Percentiles rank a stretch among this genome's conserved stretches.
These are phyloP conservation scores for Apostichopus japonicus DNA, from an alignment of 35 echinoderm and acorn worm species.

Conservation along the genomic window DNA sequence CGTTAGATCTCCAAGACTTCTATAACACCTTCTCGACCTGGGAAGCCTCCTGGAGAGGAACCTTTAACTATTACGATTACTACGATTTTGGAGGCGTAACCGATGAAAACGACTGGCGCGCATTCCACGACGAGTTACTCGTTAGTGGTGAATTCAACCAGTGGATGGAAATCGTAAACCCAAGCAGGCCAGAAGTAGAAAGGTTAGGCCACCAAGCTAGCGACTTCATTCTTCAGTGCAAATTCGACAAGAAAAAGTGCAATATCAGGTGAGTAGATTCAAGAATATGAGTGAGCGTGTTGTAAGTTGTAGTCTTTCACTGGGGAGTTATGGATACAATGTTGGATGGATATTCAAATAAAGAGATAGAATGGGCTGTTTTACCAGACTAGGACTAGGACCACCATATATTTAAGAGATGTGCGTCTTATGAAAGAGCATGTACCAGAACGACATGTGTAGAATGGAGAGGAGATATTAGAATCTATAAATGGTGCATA, in stretches of 20 bases:
- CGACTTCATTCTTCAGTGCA: slow-evolving; percentile 78
- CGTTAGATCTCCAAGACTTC: neutral
- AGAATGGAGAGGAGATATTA: too few relatives aligned
- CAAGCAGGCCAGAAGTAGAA: slow-evolving; percentile 50
- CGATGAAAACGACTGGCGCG: slow-evolving; percentile 54
- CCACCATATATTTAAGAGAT: too few relatives aligned
- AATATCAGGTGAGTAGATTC: slow-evolving; percentile 64
- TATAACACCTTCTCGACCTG: slow-evolving; percentile 10
- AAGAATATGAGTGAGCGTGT: neutral
- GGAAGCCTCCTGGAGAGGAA: neutral
- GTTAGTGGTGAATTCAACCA: slow-evolving; percentile 17
- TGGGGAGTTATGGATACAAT: too few relatives aligned
- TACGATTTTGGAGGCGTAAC: slow-evolving; percentile 25
- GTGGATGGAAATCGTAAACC: slow-evolving; percentile 52
- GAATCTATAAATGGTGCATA: too few relatives aligned
- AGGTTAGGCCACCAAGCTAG: slow-evolving; percentile 62
- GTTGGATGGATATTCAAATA: too few relatives aligned
- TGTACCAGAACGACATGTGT: too few relatives aligned
- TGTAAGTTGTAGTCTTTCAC: neutral
- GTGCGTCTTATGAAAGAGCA: too few relatives aligned
- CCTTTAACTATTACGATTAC: slow-evolving; percentile 48
- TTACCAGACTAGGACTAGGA: too few relatives aligned
- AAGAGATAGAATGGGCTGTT: too few relatives aligned
- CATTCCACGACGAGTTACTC: slow-evolving; percentile 36
- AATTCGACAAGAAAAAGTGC: slow-evolving; percentile 71